phyloP scores from a whole-genome alignment of 2,113 vertebrate genomes.

The Lipophrys pholis region DNA sequence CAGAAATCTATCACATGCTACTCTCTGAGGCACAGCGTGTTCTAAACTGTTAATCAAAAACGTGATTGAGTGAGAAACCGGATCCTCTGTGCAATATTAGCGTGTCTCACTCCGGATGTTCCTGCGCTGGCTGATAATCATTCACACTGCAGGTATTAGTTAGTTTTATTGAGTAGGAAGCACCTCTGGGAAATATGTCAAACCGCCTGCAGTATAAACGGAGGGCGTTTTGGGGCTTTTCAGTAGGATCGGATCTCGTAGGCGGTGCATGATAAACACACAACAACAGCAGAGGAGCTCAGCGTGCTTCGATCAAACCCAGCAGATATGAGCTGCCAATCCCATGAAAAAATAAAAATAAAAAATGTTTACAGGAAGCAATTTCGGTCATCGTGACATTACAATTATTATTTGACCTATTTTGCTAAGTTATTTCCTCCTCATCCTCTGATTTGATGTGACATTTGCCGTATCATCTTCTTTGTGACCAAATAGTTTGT shows the following conservation, averaged over 20 bases:
- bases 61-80: too few species aligned
- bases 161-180: constrained; percentile 1
- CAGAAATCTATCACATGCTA: background rate
- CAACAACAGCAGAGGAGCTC: background rate
- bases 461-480: background rate
- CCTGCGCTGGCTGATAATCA: constrained; percentile 1
- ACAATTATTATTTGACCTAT: background rate
- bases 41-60: too few species aligned
- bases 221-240: constrained; percentile 6
- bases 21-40: background rate
- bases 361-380: background rate
- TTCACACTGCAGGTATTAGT: background rate
- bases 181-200: constrained; percentile 18
- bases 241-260: background rate
- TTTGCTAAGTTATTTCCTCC: background rate
- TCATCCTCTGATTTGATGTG: background rate
- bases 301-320: constrained; percentile 1
- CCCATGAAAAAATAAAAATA: background rate
- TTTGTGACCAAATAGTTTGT: background rate
- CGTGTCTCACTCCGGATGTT: background rate
- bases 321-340: background rate
- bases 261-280: background rate
- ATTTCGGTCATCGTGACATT: background rate
- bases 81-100: background rate
- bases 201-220: background rate